Conservation (phyloP, 2,113 vertebrate species). For the Galemys pyrenaicus region DNA sequence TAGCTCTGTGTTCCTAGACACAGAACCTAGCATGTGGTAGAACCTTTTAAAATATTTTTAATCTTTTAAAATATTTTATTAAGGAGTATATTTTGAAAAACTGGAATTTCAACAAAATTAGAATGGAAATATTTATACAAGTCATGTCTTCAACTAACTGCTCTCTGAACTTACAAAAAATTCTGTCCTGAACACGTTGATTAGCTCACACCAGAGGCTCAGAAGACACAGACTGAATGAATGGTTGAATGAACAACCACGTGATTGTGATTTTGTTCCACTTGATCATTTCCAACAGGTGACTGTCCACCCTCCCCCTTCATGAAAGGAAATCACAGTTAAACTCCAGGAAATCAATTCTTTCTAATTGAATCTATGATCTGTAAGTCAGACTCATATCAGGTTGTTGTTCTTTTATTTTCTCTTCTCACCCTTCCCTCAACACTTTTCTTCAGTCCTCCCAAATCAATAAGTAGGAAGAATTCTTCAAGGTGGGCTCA, state of each 20-base stretch:
- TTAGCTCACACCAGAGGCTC: neutral
- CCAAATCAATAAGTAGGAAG: neutral
- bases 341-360: neutral
- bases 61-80: neutral
- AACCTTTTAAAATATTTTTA: neutral
- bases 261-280: neutral
- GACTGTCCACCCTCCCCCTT: neutral
- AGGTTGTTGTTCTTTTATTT: neutral
- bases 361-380: neutral
- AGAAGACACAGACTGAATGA: neutral
- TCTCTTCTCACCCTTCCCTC: neutral
- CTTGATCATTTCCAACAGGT: neutral
- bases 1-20: neutral
- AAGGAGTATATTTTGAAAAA: neutral
- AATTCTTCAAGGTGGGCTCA: neutral
- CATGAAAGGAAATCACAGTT: neutral
- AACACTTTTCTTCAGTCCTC: neutral
- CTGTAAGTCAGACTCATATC: neutral
- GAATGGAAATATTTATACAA: neutral
- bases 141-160: neutral
- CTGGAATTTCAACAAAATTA: neutral
- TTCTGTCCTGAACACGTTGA: neutral
- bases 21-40: neutral
- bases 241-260: neutral
- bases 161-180: neutral